Evolutionary conservation across 2,797 vertebrate species (phyloP).

Genomic region (Enteromius unitaeniatus): DNA sequence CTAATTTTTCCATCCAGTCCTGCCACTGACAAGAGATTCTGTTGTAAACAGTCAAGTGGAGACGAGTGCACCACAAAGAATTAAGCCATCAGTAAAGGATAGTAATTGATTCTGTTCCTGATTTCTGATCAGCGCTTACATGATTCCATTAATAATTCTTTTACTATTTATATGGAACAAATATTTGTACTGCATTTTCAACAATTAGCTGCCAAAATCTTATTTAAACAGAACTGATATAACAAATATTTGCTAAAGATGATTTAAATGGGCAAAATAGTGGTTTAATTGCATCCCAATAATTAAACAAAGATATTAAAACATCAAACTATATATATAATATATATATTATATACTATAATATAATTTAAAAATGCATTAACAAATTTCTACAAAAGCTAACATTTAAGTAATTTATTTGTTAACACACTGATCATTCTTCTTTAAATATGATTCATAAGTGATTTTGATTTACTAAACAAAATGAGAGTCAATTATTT

Average conservation of each 20-base stretch:
- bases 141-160: neutral
- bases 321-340: too few relatives aligned
- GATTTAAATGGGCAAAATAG: neutral
- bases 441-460: neutral
- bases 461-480: neutral
- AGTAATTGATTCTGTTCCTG: neutral
- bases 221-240: neutral
- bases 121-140: neutral
- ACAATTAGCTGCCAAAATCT: neutral
- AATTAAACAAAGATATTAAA: neutral
- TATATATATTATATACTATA: neutral
- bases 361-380: neutral
- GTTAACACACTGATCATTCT: neutral
- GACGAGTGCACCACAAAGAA: constrained; percentile 61
- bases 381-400: neutral
- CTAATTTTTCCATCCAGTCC: constrained; percentile 66
- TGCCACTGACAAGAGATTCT: constrained; percentile 53
- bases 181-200: neutral
- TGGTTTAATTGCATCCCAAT: neutral
- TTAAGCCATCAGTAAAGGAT: constrained; percentile 53
- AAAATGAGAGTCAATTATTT: neutral
- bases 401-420: neutral
- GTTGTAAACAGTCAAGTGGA: constrained; percentile 61
- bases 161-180: too few relatives aligned
- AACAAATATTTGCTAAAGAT: neutral